Percentiles rank a stretch among this genome's conserved stretches.
These are phyloP conservation scores for Morpho helenor DNA, from an alignment of 2,888 invertebrate species.

Conservation along the genomic window DNA sequence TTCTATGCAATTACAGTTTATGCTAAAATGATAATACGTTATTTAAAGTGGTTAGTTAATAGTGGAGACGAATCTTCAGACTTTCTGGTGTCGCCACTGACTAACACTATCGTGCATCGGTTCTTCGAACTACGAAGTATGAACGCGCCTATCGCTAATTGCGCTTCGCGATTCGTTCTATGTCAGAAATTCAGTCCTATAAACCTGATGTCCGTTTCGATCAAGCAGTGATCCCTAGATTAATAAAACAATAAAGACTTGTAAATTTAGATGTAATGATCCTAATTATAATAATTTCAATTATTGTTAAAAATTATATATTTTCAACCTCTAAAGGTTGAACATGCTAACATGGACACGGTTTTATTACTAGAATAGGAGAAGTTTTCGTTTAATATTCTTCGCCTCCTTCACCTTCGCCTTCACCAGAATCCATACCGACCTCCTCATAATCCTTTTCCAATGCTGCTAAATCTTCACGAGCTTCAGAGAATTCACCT, in stretches of 20 bases:
- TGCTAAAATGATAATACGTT: too few relatives aligned
- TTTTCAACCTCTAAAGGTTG: constrained; percentile 17
- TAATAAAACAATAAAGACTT: not conserved
- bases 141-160: too few relatives aligned
- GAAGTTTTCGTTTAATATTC: constrained; percentile 79
- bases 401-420: constrained; percentile 88
- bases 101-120: too few relatives aligned
- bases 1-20: too few relatives aligned
- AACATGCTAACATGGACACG: constrained; percentile 24
- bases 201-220: too few relatives aligned
- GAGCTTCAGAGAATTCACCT: constrained; percentile 91
- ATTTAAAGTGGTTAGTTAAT: too few relatives aligned
- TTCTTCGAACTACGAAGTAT: too few relatives aligned
- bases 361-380: constrained; percentile 42
- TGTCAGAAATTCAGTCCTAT: too few relatives aligned
- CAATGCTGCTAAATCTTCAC: constrained; percentile 80
- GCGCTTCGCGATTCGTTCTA: too few relatives aligned
- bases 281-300: not conserved
- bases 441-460: constrained; percentile 94
- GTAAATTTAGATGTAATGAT: constrained; percentile 2
- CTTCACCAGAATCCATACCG: constrained; percentile 90
- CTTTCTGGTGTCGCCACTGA: too few relatives aligned
- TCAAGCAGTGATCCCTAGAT: not conserved
- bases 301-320: constrained; percentile 9
- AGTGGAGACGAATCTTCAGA: too few relatives aligned